Base-by-base conservation (phyloP, 2,113 vertebrate genomes). In the Choloepus hoffmanni region DNA sequence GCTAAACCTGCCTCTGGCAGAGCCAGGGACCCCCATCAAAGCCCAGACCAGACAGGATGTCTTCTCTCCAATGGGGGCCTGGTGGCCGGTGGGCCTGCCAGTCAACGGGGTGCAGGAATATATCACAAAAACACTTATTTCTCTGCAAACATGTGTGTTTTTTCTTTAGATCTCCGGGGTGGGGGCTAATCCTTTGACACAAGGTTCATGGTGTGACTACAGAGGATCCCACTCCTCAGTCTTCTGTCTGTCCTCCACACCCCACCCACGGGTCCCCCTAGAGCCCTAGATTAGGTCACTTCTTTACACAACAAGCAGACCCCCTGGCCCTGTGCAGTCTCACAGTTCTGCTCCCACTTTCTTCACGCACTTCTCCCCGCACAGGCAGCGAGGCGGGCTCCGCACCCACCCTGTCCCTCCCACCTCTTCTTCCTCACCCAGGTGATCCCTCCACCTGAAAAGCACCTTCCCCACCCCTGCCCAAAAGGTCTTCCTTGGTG, bases 361-460 rank as follows among this genome's bases (percentile, higher is more conserved):
- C 60, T 62, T 45, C n/a, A 7, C 28, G 13, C 16, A 12, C 62
- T 12, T 55, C 45, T 33, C 88, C 62, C 81, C 48, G 65, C 30
- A 58, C 74, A 74, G 26, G 81, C 65, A 18, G 91, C 14, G 85
- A 53, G 24, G 87, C 89, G 79, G 45, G 96, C 73, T 85, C 19
- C 65, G 1, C 0, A 0, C 36, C 13, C 33, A 67, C 13, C 65
- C 7, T 12, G 45, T 23, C 8, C 12, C 11, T 50, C n/a, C 43
- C 50, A 58, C 48, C 43, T 76, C 55, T 24, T 50, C 65, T 19
- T 63, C 68, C 62, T 58, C 1, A 28, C 53, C 14, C 26, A 21
- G 33, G 77, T 67, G 24, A 19, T 60, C 24, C 14, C 6, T 28
- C 16, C 58, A 7, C 36, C 70, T 23, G 45, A 53, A 14, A 7